Evolutionary conservation across 1,140 invertebrate species (phyloP).

Genomic region (Tetramorium parvispinum): DNA sequence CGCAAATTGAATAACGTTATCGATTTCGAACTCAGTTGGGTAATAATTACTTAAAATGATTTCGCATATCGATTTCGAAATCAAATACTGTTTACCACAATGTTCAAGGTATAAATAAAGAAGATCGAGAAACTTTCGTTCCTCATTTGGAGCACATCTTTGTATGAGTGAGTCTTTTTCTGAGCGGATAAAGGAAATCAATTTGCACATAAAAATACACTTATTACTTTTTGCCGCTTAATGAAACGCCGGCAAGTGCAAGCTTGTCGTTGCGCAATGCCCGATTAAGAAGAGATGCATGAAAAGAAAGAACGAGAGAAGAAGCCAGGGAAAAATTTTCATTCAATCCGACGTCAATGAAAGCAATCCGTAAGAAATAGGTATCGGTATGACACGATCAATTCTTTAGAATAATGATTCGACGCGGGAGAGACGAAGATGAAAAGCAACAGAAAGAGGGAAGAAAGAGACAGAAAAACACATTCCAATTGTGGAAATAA

Average conservation of each 20-base stretch:
- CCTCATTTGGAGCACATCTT: neutral
- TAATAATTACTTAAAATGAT: neutral
- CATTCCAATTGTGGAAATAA: conserved; percentile 72
- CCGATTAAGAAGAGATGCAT: conserved; percentile 5
- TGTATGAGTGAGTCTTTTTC: neutral
- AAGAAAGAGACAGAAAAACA: conserved; percentile 14
- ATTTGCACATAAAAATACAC: neutral
- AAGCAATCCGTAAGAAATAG: conserved; percentile 67
- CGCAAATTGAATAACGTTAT: neutral
- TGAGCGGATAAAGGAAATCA: conserved; percentile 15
- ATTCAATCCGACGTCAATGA: conserved; percentile 41
- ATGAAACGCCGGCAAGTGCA: neutral
- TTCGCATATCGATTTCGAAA: neutral
- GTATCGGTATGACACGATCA: conserved; percentile 76
- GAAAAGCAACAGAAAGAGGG: neutral
- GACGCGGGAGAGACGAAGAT: neutral
- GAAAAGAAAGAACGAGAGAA: neutral
- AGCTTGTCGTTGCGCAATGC: conserved; percentile 16
- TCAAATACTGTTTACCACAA: neutral
- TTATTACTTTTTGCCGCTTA: conserved; percentile 13
- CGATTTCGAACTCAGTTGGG: neutral
- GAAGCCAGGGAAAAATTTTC: conserved; percentile 10
- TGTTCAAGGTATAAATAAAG: neutral
- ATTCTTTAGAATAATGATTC: conserved; percentile 67
- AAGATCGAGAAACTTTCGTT: neutral